Evolutionary conservation across 2,113 vertebrate species (phyloP), one percentile per base, ranked within the genome.

Genomic region (Lutjanus erythropterus): DNA sequence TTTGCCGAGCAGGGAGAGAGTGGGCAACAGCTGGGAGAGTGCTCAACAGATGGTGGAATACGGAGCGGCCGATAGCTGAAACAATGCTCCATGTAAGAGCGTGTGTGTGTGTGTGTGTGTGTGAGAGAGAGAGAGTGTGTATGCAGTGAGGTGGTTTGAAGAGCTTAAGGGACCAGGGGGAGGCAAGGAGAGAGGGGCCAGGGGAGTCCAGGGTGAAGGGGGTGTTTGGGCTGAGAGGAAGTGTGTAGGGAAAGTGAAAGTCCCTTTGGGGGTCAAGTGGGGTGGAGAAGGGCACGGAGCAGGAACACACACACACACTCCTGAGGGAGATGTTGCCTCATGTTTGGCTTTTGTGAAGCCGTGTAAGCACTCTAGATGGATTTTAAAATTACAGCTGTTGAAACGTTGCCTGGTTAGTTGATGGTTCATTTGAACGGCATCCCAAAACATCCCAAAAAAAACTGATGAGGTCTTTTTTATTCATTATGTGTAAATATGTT

Each of bases 11-110:
- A 9, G 35, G 59, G 88, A 89, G 82, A 92, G 86, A 84, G 89
- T 89, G 89, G 89, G 86, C 78, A 94, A 90, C 93, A 93, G 91
- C 92, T 94, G 90, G 89, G 86, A 69, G 93, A 92, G 80, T 89
- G 92, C 90, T 91, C 33, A 92, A 89, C 92, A 93, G 81, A 92
- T 88, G 89, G 88, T 60, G 84, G 80, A 78, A 56, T 35, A 78
- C 67, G 61, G 85, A 81, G 76, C 10, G 19, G 85, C 61, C 29
- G 49, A 88, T 78, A 73, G 87, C 50, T 71, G 82, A 88, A 83
- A 88, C 86, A 91, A 87, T 88, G 56, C 72, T 88, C 35, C 29
- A 29, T 89, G 81, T 84, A 65, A 44, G 61, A 50, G 87, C 2
- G 21, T 31, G 78, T 61, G 81, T 76, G 88, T 65, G 66, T 53